Conservation (phyloP, 1,140 invertebrate species). For the Neodiprion virginianus region DNA sequence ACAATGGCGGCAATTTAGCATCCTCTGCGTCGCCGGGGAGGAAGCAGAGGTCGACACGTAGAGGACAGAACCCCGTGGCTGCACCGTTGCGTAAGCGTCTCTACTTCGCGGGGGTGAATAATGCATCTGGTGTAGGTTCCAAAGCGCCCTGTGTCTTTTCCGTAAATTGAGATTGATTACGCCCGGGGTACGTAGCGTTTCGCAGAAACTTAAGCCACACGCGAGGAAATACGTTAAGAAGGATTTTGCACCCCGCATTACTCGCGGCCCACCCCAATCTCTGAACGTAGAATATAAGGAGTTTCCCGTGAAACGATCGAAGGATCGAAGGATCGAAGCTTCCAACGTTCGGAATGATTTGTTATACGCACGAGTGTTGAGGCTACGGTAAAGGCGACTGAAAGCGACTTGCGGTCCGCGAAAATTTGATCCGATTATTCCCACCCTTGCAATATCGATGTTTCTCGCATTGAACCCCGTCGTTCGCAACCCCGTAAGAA, state of each 20-base stretch:
- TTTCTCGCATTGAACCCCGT: neutral
- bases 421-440: neutral
- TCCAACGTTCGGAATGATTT: neutral
- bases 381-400: neutral
- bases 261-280: neutral
- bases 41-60: slow-evolving; percentile 6
- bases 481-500: too few relatives aligned
- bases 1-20: slow-evolving; percentile 54
- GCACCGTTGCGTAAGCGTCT: neutral
- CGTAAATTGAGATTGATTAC: slow-evolving; percentile 7
- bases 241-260: neutral
- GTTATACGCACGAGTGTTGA: neutral
- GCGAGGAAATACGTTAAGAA: neutral
- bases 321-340: too few relatives aligned
- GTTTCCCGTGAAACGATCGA: neutral
- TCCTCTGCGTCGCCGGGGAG: neutral
- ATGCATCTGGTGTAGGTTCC: slow-evolving; percentile 3
- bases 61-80: neutral
- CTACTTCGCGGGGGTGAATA: neutral
- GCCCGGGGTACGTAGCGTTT: neutral
- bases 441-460: neutral
- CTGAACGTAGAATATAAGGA: neutral
- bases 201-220: neutral
- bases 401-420: neutral
- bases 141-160: neutral